Evolutionary conservation across 2,888 invertebrate genomes (phyloP), one percentile per base, ranked within the genome.

Genomic region (Tipula confusa): DNA sequence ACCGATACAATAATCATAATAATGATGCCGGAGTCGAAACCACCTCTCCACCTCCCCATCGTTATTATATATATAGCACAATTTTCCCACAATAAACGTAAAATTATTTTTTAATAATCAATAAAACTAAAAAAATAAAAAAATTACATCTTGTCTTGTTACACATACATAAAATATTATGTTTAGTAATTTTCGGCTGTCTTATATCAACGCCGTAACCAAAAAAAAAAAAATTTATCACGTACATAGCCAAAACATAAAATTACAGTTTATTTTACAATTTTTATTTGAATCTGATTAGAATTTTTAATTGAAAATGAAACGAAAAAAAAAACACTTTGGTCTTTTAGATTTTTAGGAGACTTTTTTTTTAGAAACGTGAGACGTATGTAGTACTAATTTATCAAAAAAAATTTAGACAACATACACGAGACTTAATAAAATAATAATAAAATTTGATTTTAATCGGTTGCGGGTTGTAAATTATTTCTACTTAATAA

Each of bases 381-480:
- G 80, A 80, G 80, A 80, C 29, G 29, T 29, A 15, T 29, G 24
- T 29, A 29, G 13, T 79, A 79, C 79, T 28, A 79, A 79, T 28
- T 28, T 79, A 80, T 80, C 15, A 80, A 80, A 80, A 29, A 80
- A 80, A 29, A 80, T 80, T 80, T 31, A 80, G 80, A 80, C 80
- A 80, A 80, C 80, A 80, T 80, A 80, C 80, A 80, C 80, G 80
- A 80, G 80, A 80, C 80, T 80, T 80, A 29, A 80, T 79, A 79
- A 15, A 29, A 29, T 80, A 38, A 43, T 80, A 80, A 31, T 29
- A 82, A 82, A 82, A 82, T 33, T 82, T 33, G 82, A 82, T 82
- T 82, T 82, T 82, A 82, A 82, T 82, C 82, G 82, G 82, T 82
- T 82, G n/a, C n/a, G 33, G 82, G 82, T 82, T 82, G 33, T 82